phyloP scores from a whole-genome alignment of 2,113 vertebrate genomes.

The Proterorhinus semilunaris region DNA sequence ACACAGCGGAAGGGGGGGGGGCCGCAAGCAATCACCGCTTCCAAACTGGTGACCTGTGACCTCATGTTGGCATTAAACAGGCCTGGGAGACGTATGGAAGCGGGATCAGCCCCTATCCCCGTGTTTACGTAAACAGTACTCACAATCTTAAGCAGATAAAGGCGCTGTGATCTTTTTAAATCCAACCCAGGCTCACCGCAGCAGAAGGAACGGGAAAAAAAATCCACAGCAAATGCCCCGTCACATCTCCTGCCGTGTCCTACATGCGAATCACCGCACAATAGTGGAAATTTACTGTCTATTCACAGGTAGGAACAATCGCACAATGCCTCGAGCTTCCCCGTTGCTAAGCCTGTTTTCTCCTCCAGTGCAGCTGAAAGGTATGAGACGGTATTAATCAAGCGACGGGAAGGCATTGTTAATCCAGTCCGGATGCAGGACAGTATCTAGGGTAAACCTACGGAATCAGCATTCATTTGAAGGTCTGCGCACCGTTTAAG shows the following conservation, averaged over 20 bases:
- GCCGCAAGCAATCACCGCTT: constrained; percentile 40
- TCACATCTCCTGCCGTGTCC: constrained; percentile 15
- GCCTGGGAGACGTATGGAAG: constrained; percentile 20
- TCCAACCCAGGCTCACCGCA: constrained; percentile 24
- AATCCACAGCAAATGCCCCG: constrained; percentile 23
- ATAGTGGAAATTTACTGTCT: neutral
- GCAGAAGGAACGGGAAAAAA: constrained; percentile 14
- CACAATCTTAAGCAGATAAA: constrained; percentile 61
- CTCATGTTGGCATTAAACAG: neutral
- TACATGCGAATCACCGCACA: constrained; percentile 15
- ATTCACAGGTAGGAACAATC: constrained; percentile 9
- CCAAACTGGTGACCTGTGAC: constrained; percentile 13
- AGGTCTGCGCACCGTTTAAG: constrained; percentile 16
- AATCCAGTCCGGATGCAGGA: constrained; percentile 56
- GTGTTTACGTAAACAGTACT: constrained; percentile 39
- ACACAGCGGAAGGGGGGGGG: constrained; percentile 12
- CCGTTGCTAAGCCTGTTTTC: constrained; percentile 27
- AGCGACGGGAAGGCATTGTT: constrained; percentile 41
- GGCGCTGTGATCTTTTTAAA: constrained; percentile 46
- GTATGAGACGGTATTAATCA: constrained; percentile 44
- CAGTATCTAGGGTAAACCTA: constrained; percentile 61
- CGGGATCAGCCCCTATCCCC: constrained; percentile 12
- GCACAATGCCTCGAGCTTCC: neutral
- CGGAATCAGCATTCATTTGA: constrained; percentile 27
- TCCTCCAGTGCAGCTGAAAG: neutral